Evolutionary conservation across 1,140 invertebrate genomes (phyloP), one percentile per base, ranked within the genome.

Genomic region (Arctopsyche grandis): DNA sequence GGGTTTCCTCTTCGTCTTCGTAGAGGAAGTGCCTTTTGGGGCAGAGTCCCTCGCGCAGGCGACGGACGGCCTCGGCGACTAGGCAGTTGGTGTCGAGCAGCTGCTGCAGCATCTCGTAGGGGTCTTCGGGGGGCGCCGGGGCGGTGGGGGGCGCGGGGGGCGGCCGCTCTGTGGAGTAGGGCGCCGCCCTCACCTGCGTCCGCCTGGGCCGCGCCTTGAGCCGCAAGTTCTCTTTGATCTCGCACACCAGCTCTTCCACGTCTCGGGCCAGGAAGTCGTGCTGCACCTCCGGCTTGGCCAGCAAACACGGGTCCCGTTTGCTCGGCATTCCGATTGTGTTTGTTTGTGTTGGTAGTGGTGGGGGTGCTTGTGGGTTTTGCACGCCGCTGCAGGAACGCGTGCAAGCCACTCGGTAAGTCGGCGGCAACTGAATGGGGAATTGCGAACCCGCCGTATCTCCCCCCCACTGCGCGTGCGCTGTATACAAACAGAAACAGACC

Each of bases 41-140:
- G 26, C 78, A 75, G 63, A 82, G 71, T 0, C 76, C 81, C 81
- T 92, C 81, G 82, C 91, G 91, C 12, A 94, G 84, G 83, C 92
- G 88, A 75, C 92, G 89, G 1, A 93, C 92, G 5, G 93, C 92
- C 84, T 93, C 92, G 82, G 92, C 93, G 46, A 93, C 93, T n/a
- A 93, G 87, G 77, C 90, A 91, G 56, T 92, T 92, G 78, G 92
- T 90, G 48, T 90, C 87, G 16, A 93, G 84, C 19, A 93, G 83
- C 76, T 90, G 91, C 82, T 93, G 91, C 22, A 93, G 86, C 69
- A 92, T 85, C 85, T 92, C 91, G 84, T 93, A 93, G 0, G 92
- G 91, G 84, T 93, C 91, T 44, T 92, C 89, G 63, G 83, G 69
- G 12, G 52, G 80, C 76, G 83, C 83, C 83, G 74, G 84, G 70